Conservation (phyloP, 2,888 invertebrate genomes). For the Trimorus sp. region DNA sequence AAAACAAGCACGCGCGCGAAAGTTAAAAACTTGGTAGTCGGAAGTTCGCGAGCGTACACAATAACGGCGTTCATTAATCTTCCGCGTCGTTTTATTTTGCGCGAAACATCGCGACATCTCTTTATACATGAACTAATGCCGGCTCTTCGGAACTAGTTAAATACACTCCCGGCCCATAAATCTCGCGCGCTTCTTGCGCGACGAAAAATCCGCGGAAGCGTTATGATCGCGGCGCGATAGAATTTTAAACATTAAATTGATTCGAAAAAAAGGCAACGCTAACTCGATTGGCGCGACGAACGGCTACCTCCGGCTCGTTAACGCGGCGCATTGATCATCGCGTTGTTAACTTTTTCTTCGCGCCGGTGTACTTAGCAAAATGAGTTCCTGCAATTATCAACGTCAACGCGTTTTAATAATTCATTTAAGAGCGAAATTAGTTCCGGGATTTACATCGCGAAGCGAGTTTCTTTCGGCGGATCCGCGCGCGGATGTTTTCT, state of each 20-base stretch:
- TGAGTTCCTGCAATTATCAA: slow-evolving; percentile 49
- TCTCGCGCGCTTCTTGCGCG: slow-evolving; percentile 25
- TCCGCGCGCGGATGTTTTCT: slow-evolving; percentile 6
- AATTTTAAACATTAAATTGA: slow-evolving; percentile 55
- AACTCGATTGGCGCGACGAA: slow-evolving; percentile 27
- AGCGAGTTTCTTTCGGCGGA: slow-evolving; percentile 25
- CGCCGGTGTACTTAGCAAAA: slow-evolving; percentile 44
- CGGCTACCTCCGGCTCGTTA: slow-evolving; percentile 32
- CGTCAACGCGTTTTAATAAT: slow-evolving; percentile 49
- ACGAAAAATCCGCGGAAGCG: slow-evolving; percentile 33
- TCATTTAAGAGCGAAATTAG: slow-evolving; percentile 22
- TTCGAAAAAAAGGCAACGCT: slow-evolving; percentile 13
- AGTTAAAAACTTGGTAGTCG: slow-evolving; percentile 26
- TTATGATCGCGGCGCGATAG: slow-evolving; percentile 35
- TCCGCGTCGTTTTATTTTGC: slow-evolving; percentile 30
- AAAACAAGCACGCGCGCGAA: slow-evolving; percentile 33
- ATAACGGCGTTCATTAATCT: slow-evolving; percentile 39
- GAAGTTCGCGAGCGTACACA: slow-evolving; percentile 38
- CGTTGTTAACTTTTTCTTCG: slow-evolving; percentile 33
- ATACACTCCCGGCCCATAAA: slow-evolving; percentile 41
- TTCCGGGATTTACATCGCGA: slow-evolving; percentile 25
- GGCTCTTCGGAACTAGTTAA: slow-evolving; percentile 31
- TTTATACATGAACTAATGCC: slow-evolving; percentile 43
- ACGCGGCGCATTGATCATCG: slow-evolving; percentile 37
- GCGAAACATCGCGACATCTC: slow-evolving; percentile 41